These are phyloP conservation scores for Tethya wilhelma DNA, from an alignment of 37 sponge, comb jelly and placozoan species.

Conservation along the genomic window DNA sequence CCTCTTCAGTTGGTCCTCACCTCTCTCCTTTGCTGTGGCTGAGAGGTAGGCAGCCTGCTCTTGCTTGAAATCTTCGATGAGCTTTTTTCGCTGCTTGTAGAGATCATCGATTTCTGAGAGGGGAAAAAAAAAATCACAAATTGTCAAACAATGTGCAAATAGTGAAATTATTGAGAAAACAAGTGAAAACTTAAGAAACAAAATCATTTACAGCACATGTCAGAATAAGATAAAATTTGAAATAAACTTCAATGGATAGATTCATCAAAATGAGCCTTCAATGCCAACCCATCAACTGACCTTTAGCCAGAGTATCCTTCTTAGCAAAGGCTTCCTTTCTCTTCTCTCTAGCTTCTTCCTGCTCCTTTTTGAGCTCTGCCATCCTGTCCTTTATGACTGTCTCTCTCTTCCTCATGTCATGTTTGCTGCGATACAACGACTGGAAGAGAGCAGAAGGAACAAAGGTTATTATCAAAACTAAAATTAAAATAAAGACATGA, in stretches of 20 bases:
- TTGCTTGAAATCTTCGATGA: not conserved
- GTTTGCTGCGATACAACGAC: not conserved
- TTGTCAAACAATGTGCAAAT: too few species aligned
- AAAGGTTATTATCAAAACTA: too few species aligned
- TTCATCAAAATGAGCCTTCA: too few species aligned
- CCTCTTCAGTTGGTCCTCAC: not conserved
- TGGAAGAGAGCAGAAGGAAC: not conserved
- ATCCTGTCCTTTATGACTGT: not conserved
- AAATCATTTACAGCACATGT: too few species aligned
- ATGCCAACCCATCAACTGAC: not conserved
- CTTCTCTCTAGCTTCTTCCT: not conserved
- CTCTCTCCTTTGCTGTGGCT: not conserved
- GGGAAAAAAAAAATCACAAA: not conserved
- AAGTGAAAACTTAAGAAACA: too few species aligned
- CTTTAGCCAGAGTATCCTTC: not conserved
- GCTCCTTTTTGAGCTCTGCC: not conserved
- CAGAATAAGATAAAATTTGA: too few species aligned
- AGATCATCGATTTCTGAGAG: not conserved
- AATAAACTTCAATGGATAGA: too few species aligned
- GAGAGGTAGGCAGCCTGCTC: not conserved
- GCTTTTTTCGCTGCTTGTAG: not conserved
- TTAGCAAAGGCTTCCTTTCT: not conserved
- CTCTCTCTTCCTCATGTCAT: not conserved
- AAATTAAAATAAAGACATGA: too few species aligned
- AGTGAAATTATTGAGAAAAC: too few species aligned